Conservation (phyloP, 2,113 vertebrate genomes). For the Petrocephalus zakoni region DNA sequence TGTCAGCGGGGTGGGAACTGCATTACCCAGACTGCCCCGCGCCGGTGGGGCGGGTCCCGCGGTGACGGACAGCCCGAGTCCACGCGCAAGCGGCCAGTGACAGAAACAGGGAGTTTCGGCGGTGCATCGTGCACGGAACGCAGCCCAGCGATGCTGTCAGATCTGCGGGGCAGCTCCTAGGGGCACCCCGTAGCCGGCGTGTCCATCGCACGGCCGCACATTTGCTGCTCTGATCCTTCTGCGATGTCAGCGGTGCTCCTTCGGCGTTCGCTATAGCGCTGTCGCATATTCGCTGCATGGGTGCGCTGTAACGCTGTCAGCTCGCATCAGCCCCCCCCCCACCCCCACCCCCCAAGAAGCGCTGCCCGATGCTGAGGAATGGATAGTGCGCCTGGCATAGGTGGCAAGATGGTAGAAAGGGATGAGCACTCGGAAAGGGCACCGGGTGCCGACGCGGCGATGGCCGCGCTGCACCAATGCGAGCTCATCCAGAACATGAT, state of each 20-base stretch:
- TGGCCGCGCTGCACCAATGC: constrained; percentile 84
- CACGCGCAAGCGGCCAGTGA: constrained; percentile 49
- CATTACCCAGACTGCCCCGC: constrained; percentile 60
- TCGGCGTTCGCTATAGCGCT: constrained; percentile 15
- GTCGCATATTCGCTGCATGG: constrained; percentile 41
- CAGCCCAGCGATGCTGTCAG: constrained; percentile 29
- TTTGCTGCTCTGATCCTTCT: not conserved
- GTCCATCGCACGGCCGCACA: constrained; percentile 16
- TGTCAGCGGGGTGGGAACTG: constrained; percentile 31
- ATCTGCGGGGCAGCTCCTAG: constrained; percentile 28
- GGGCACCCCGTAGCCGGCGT: constrained; percentile 11
- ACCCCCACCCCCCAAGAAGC: constrained; percentile 48
- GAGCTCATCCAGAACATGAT: constrained; percentile 93
- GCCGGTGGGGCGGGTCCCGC: constrained; percentile 58
- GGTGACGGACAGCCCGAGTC: constrained; percentile 65
- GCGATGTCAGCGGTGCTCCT: not conserved
- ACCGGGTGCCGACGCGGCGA: constrained; percentile 59
- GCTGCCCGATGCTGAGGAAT: constrained; percentile 84
- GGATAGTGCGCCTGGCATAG: constrained; percentile 72
- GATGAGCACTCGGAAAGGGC: constrained; percentile 59
- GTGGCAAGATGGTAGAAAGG: constrained; percentile 70
- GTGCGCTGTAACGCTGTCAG: constrained; percentile 39
- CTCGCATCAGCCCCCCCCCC: constrained; percentile 48
- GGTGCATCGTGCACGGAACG: constrained; percentile 39
- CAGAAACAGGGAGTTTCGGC: constrained; percentile 39